Evolutionary conservation across 1,140 invertebrate genomes (phyloP), one percentile per base, ranked within the genome.

Genomic region (Eupeodes corollae): DNA sequence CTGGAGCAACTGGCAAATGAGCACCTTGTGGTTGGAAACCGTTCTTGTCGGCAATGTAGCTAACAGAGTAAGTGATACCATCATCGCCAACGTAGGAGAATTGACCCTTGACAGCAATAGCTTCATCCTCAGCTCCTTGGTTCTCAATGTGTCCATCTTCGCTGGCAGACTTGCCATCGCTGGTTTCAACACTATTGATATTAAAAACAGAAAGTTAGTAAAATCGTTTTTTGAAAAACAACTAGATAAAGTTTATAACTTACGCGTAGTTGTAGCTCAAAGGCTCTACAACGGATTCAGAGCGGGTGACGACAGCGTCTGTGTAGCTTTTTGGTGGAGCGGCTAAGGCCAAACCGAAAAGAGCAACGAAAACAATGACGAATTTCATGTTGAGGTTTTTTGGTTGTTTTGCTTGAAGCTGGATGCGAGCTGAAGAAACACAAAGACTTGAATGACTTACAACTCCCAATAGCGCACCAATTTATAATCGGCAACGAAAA

Each of bases 1-100:
- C 38, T 3, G 61, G 56, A 18, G 82, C 80, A 32, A 64, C 61
- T 26, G 63, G 63, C 15, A 82, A 53, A 65, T 80, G 77, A 18
- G 68, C 75, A 13, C 78, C 79, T 46, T 69, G 41, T 8, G 83
- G 79, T 48, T 79, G 79, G 75, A 81, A 87, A 18, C 84, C 84
- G 52, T 83, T 82, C 63, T 84, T 80, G 58, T 83, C 80, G 18
- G 83, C 82, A 26, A 74, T 61, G 64, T 79, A 84, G 19, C 65
- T 77, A 15, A 83, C 67, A 2, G 72, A 70, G 49, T 78, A 73
- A 5, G 72, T 69, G 16, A 71, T 70, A 18, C 81, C 82, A 55
- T 84, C 79, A 21, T 74, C 72, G 16, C 72, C 74, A 1, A 75
- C 64, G 60, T 79, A 85, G 40, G 71, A 73, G 73, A 79, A 84